These are phyloP conservation scores for Bacillus rossius DNA, from an alignment of 1,140 invertebrate genomes.

Conservation along the genomic window DNA sequence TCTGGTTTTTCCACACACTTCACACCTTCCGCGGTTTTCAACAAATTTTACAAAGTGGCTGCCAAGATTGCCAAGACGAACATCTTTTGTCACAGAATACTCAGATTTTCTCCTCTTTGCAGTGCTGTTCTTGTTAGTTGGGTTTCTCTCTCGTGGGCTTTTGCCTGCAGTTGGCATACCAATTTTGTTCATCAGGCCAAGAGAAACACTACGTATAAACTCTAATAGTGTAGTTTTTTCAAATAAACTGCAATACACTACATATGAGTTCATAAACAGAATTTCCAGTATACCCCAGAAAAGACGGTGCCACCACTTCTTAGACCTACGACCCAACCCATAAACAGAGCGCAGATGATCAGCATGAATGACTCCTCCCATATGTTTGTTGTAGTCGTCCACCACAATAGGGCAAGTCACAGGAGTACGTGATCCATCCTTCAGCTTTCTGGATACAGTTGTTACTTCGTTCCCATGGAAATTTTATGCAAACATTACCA, in stretches of 20 bases:
- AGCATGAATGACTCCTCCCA: background rate
- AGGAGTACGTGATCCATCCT: background rate
- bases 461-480: constrained; percentile 8
- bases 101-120: too few species aligned
- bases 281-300: constrained; percentile 13
- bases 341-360: background rate
- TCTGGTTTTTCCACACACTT: too few species aligned
- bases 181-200: constrained; percentile 19
- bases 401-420: background rate
- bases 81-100: too few species aligned
- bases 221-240: constrained; percentile 12
- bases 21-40: too few species aligned
- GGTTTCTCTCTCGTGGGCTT: too few species aligned
- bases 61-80: too few species aligned
- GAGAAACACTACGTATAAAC: constrained; percentile 22
- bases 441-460: background rate
- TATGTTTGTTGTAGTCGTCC: background rate
- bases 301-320: background rate
- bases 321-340: constrained; percentile 14
- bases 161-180: too few species aligned
- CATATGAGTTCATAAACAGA: constrained; percentile 3
- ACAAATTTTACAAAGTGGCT: too few species aligned
- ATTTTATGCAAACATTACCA: constrained; percentile 14
- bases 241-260: constrained; percentile 11
- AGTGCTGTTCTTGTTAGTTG: too few species aligned